Conservation (phyloP, 2,888 invertebrate genomes). For the Netelia virgata region DNA sequence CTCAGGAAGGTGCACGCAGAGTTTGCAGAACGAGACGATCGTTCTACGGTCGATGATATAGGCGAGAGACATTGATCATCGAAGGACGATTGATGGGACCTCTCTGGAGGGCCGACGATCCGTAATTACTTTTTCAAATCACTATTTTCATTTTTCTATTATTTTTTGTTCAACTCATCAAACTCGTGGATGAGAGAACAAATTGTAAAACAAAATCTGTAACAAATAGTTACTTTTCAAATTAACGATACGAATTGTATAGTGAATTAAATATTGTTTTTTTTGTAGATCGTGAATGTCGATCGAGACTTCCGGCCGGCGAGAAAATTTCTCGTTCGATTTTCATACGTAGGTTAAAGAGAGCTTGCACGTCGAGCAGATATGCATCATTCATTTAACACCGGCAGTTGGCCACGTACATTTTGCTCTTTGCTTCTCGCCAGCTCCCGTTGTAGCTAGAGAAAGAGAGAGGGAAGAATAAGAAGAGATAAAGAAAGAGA, state of each 20-base stretch:
- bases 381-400: conserved; percentile 43
- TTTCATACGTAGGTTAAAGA: background rate
- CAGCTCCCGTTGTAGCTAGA: conserved; percentile 44
- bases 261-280: no score
- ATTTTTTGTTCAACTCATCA: background rate
- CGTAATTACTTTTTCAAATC: conserved; percentile 17
- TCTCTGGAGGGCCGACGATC: conserved; percentile 25
- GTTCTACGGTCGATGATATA: background rate
- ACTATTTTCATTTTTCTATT: conserved; percentile 15
- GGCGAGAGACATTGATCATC: conserved; percentile 49
- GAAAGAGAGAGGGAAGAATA: conserved; percentile 3
- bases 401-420: conserved; percentile 24
- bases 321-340: background rate
- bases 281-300: no score
- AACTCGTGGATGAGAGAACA: no score
- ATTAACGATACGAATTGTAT: no score
- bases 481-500: background rate
- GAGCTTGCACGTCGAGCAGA: no score
- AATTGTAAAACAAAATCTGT: no score
- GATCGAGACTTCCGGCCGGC: background rate
- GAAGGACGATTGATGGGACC: conserved; percentile 30
- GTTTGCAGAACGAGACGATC: conserved; percentile 35
- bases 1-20: conserved; percentile 16
- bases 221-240: no score
- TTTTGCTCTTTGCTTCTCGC: conserved; percentile 18